Evolutionary conservation across 2,113 vertebrate species (phyloP).

Genomic region (Kryptolebias marmoratus): DNA sequence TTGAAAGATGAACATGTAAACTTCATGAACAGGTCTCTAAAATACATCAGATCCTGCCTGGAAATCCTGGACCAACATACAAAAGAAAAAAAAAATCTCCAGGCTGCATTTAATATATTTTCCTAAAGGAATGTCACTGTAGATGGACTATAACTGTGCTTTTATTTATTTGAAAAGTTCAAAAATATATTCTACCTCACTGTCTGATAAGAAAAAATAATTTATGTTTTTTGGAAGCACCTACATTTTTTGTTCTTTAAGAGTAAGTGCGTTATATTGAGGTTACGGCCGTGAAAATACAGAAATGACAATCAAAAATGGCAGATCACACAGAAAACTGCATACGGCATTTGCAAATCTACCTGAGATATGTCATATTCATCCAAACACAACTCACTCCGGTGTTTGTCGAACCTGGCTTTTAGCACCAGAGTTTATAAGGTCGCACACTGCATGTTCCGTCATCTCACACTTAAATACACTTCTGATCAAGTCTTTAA

Average conservation of each 20-base stretch:
- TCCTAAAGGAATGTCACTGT: conserved; percentile 1
- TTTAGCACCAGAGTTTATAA: conserved; percentile 13
- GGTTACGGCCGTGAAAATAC: neutral
- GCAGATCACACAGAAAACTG: conserved; percentile 11
- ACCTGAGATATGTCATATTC: conserved; percentile 57
- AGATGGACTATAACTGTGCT: neutral
- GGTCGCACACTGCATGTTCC: neutral
- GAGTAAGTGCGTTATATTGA: neutral
- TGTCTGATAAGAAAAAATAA: neutral
- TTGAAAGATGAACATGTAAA: conserved; percentile 6
- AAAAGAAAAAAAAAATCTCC: neutral
- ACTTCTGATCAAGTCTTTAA: neutral
- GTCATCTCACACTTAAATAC: neutral
- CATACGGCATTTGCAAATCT: conserved; percentile 16
- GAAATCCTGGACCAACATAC: neutral
- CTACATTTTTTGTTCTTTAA: neutral
- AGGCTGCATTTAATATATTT: neutral
- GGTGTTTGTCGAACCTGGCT: conserved; percentile 7
- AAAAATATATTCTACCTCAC: no score
- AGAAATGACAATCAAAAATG: neutral
- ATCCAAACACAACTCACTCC: conserved; percentile 13
- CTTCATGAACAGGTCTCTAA: neutral
- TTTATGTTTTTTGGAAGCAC: neutral
- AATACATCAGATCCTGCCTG: neutral
- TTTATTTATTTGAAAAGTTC: no score